These are phyloP conservation scores for Ceriagrion tenellum DNA, from an alignment of 2,888 invertebrate genomes.

Conservation along the genomic window DNA sequence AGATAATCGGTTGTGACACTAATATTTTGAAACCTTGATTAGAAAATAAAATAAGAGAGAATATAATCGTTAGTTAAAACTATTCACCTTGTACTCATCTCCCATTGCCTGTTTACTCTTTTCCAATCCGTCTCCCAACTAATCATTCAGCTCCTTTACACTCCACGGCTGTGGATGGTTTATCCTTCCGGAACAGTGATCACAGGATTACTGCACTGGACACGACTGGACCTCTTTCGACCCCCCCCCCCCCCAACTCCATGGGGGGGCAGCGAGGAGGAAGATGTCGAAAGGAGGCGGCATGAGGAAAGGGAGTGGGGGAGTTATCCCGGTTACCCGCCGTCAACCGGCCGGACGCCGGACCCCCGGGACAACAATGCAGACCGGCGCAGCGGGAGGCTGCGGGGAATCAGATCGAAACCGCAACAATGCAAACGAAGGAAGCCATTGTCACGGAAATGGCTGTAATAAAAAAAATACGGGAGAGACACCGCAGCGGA, in stretches of 20 bases:
- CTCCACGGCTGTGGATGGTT: too few species aligned
- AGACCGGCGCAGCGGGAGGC: neutral
- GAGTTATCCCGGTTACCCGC: neutral
- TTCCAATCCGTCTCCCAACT: too few species aligned
- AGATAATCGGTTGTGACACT: too few species aligned
- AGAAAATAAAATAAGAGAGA: too few species aligned
- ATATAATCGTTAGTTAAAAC: too few species aligned
- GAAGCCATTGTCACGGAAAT: constrained; percentile 26
- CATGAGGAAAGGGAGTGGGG: too few species aligned
- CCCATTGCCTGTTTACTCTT: too few species aligned
- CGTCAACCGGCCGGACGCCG: neutral
- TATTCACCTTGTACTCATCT: too few species aligned
- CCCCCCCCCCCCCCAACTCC: neutral
- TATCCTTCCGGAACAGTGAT: too few species aligned
- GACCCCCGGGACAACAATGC: neutral
- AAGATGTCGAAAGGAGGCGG: neutral
- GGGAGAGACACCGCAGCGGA: neutral
- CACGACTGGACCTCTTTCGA: neutral
- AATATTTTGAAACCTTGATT: too few species aligned
- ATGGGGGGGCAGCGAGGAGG: neutral
- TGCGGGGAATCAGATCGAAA: constrained; percentile 31
- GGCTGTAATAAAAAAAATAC: neutral
- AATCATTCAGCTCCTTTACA: too few species aligned
- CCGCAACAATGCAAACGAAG: constrained; percentile 49
- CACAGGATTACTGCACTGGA: too few species aligned